A percentile compares a stretch with the other conserved stretches of the same genome.
Conservation (phyloP, 2,797 vertebrate genomes). For the Ficedula albicollis region DNA sequence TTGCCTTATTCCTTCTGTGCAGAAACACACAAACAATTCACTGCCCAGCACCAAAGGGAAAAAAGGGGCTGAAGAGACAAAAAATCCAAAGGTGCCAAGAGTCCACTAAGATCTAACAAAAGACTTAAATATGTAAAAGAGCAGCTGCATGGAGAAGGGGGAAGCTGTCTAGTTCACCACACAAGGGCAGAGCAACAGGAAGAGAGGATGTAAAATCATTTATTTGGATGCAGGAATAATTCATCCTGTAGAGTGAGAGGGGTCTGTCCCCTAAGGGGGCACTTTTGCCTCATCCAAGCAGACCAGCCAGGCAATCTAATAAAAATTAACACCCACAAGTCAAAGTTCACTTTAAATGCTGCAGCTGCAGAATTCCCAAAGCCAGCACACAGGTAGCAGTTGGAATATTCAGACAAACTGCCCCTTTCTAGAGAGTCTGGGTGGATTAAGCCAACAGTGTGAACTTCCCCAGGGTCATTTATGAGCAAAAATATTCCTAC, state of each 20-base stretch:
- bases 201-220: neutral
- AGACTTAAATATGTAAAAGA: neutral
- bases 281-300: neutral
- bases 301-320: neutral
- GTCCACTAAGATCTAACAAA: neutral
- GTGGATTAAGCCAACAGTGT: neutral
- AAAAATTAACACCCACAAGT: neutral
- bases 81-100: neutral
- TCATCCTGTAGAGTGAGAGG: neutral
- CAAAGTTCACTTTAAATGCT: neutral
- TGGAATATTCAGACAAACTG: neutral
- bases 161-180: neutral
- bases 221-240: neutral
- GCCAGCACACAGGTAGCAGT: neutral
- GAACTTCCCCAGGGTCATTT: neutral
- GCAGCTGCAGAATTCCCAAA: constrained; percentile 7
- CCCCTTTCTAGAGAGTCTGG: neutral
- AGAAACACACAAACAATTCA: neutral
- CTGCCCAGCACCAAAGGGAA: neutral
- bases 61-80: neutral
- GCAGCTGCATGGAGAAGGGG: neutral
- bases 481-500: neutral
- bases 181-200: neutral
- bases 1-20: neutral
- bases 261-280: neutral